Evolutionary conservation across 2,797 vertebrate species (phyloP).

Genomic region (Poeciliopsis infans): DNA sequence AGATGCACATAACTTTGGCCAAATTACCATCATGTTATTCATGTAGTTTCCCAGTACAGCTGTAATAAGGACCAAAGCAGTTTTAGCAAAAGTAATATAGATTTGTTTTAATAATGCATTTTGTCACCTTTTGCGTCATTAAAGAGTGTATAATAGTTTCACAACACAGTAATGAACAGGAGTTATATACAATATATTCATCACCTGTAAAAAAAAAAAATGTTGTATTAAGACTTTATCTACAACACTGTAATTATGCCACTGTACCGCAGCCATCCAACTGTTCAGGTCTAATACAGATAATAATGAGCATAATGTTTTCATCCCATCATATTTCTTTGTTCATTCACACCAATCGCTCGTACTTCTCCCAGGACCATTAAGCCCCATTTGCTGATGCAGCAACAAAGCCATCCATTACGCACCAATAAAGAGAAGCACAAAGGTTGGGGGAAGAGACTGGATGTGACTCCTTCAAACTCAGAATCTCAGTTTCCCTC

Average conservation of each 20-base stretch:
- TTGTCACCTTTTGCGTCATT: neutral
- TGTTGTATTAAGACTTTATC: neutral
- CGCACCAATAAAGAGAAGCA: neutral
- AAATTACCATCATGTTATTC: neutral
- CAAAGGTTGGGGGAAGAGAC: neutral
- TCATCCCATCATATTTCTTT: neutral
- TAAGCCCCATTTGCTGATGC: conserved; percentile 6
- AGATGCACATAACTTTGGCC: neutral
- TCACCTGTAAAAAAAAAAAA: neutral
- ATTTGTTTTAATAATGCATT: neutral
- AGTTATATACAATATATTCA: neutral
- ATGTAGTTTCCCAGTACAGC: neutral
- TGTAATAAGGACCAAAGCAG: neutral
- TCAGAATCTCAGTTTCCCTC: neutral
- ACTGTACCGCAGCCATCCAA: neutral
- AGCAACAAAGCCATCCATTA: neutral
- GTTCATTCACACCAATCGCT: neutral
- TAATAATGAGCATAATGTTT: too few relatives aligned
- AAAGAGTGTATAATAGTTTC: neutral
- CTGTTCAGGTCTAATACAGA: neutral
- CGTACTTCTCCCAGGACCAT: neutral
- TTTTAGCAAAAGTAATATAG: neutral
- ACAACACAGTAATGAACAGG: neutral
- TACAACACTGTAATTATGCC: neutral
- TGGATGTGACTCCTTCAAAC: neutral